Evolutionary conservation across 2,888 invertebrate genomes (phyloP).

Genomic region (Amphipyra berbera): DNA sequence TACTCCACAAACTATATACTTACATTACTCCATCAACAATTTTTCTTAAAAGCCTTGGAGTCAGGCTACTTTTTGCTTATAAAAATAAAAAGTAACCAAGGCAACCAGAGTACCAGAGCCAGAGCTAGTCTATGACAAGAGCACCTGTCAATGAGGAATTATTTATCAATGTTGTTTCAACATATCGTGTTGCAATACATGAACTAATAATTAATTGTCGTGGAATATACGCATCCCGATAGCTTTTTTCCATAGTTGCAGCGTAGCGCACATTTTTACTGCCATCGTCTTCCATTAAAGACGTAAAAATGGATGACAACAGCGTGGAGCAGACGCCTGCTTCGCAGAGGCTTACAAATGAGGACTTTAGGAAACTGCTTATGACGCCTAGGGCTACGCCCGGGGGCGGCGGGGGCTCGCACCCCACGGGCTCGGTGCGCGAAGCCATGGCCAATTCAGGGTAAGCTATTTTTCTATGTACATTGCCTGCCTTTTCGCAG

Average conservation of each 20-base stretch:
- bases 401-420: slow-evolving; percentile 77
- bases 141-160: slow-evolving; percentile 14
- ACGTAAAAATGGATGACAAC: slow-evolving; percentile 85
- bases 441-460: slow-evolving; percentile 92
- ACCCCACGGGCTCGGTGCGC: slow-evolving; percentile 90
- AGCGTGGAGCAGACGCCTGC: slow-evolving; percentile 91
- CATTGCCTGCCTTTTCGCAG: neutral
- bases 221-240: neutral
- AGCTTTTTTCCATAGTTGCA: neutral
- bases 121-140: too few species aligned
- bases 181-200: slow-evolving; percentile 3
- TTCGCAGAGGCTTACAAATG: slow-evolving; percentile 97
- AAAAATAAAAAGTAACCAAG: too few species aligned
- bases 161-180: slow-evolving; percentile 4
- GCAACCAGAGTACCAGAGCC: too few species aligned
- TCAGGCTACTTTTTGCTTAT: too few species aligned
- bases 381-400: slow-evolving; percentile 97
- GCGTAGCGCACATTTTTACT: slow-evolving; percentile 5
- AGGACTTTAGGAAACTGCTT: slow-evolving; percentile 98
- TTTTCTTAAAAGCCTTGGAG: too few species aligned
- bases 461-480: slow-evolving; percentile 64
- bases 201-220: slow-evolving; percentile 2
- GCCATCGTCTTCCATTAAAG: slow-evolving; percentile 12
- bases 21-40: too few species aligned
- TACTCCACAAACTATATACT: too few species aligned